Evolutionary conservation across 1,140 invertebrate genomes (phyloP), one percentile per base, ranked within the genome.

Genomic region (Anoplolepis gracilipes): DNA sequence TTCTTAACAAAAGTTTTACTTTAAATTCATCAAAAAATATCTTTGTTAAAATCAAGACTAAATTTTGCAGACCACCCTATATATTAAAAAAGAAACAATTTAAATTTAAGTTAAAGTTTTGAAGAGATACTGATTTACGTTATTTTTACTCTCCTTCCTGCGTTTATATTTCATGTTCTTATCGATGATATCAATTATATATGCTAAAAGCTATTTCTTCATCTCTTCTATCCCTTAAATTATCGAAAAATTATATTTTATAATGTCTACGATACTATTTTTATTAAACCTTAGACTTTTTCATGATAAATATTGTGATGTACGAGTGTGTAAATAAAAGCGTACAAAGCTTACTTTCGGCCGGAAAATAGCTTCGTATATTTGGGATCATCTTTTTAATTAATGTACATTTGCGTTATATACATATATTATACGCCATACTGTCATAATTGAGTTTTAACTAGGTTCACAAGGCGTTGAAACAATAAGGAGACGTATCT

Each of bases 321-420:
- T 36, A 67, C 19, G 46, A 19, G 46, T 19, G 13, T 16, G 82
- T 81, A 55, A 88, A 73, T 76, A 65, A 65, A 86, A 73, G 42
- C 85, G 65, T 49, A 19, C 85, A 77, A 46, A 42, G 36, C 59
- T 72, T 33, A 19, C 57, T 87, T 89, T 92, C 91, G 91, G 91
- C 93, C 93, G 89, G 92, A 94, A 95, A 94, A 95, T 94, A 95
- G 91, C 85, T 90, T 93, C 84, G 92, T 92, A 94, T 94, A 94
- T 95, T 94, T 93, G 88, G 91, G 91, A 91, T 90, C 87, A 87
- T 90, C 85, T 90, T 82, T 79, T 91, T 92, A 94, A 95, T 91
- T 92, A 94, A 95, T 94, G 91, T 95, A 94, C 93, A 95, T 88
- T 93, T 91, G 86, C 78, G 70, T 92, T 95, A 94, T 94, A 94